Evolutionary conservation across 1,140 invertebrate species (phyloP).

Genomic region (Amphibalanus amphitrite): DNA sequence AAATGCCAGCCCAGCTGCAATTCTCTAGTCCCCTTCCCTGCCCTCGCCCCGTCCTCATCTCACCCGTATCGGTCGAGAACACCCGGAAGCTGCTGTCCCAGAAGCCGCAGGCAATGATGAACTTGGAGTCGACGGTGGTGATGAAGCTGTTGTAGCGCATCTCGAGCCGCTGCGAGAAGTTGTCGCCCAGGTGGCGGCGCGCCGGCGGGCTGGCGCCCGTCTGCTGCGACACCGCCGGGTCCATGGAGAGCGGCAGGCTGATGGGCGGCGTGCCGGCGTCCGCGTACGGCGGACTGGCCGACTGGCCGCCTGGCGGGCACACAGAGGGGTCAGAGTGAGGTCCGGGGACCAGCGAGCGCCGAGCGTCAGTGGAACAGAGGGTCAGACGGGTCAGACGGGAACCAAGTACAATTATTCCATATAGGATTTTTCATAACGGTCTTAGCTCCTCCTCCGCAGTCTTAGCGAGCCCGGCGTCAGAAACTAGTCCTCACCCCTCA

Average conservation of each 20-base stretch:
- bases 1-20: too few relatives aligned
- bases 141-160: slow-evolving; percentile 90
- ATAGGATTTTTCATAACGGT: too few relatives aligned
- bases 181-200: slow-evolving; percentile 81
- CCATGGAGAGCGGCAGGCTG: slow-evolving; percentile 77
- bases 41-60: slow-evolving; percentile 15
- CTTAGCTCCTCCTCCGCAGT: too few relatives aligned
- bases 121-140: slow-evolving; percentile 72
- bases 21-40: too few relatives aligned
- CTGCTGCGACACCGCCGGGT: slow-evolving; percentile 72
- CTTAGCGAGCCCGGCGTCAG: too few relatives aligned
- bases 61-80: slow-evolving; percentile 89
- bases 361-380: too few relatives aligned
- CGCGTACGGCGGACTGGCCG: slow-evolving; percentile 49
- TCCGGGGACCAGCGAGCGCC: too few relatives aligned
- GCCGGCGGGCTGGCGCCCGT: slow-evolving; percentile 27
- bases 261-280: slow-evolving; percentile 40
- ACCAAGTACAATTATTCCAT: too few relatives aligned
- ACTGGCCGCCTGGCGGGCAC: not conserved
- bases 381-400: too few relatives aligned
- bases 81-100: slow-evolving; percentile 99
- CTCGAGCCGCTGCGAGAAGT: slow-evolving; percentile 86
- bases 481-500: too few relatives aligned
- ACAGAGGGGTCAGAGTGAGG: too few relatives aligned
- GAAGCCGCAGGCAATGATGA: slow-evolving; percentile 95